A percentile compares a stretch with the other conserved stretches of the same genome.
phyloP scores from a whole-genome alignment of 2,113 vertebrate genomes.

The Pseudolaguvia tuberculata region DNA sequence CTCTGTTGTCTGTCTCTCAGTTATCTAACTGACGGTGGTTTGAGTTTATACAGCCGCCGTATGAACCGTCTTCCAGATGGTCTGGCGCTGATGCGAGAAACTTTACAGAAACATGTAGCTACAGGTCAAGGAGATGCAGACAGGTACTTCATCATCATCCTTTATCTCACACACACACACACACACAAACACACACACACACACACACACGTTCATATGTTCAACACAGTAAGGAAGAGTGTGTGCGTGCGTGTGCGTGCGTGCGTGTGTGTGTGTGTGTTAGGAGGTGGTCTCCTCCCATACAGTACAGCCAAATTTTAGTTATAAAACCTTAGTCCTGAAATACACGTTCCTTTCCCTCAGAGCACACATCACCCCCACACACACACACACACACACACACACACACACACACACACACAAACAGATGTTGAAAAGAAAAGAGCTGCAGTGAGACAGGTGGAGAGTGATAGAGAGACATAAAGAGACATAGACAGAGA shows the following conservation, averaged over 20 bases:
- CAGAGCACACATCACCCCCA: not conserved
- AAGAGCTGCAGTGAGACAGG: not conserved
- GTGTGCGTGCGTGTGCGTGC: too few species aligned
- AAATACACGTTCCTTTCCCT: slow-evolving; percentile 8
- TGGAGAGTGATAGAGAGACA: too few species aligned
- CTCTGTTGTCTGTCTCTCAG: slow-evolving; percentile 58
- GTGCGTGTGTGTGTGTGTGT: slow-evolving; percentile 21
- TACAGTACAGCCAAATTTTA: slow-evolving; percentile 1
- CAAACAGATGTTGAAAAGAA: not conserved
- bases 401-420: not conserved
- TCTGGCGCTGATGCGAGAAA: slow-evolving; percentile 90
- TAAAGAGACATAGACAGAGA: too few species aligned
- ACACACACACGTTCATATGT: too few species aligned
- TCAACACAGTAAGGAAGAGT: too few species aligned
- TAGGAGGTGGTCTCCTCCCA: slow-evolving; percentile 12
- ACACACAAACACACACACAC: too few species aligned
- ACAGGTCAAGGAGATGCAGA: slow-evolving; percentile 90
- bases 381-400: not conserved
- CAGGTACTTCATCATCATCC: slow-evolving; percentile 69
- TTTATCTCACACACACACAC: too few species aligned
- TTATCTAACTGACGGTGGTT: slow-evolving; percentile 92
- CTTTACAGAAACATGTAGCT: slow-evolving; percentile 77
- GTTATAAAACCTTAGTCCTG: slow-evolving; percentile 11
- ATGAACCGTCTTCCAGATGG: slow-evolving; percentile 89
- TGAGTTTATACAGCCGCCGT: slow-evolving; percentile 88